These are phyloP conservation scores for Regulus satrapa DNA, from an alignment of 2,113 vertebrate genomes.

Conservation along the genomic window DNA sequence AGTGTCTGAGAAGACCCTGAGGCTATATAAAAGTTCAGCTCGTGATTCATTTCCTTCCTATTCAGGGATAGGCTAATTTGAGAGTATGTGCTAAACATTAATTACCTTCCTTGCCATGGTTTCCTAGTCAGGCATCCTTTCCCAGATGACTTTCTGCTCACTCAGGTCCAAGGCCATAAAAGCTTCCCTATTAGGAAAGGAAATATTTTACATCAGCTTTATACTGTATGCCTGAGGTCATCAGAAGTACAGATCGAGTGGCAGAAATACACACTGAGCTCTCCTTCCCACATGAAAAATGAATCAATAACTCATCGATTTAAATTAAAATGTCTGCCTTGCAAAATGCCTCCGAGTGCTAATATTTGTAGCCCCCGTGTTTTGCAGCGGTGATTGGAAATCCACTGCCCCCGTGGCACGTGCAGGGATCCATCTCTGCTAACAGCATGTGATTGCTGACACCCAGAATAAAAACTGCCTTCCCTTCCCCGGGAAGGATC, in stretches of 20 bases:
- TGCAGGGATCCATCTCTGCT: conserved; percentile 16
- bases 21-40: conserved; percentile 10
- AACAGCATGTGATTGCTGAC: neutral
- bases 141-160: conserved; percentile 2
- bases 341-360: neutral
- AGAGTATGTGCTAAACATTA: neutral
- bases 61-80: conserved; percentile 33
- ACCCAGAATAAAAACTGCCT: neutral
- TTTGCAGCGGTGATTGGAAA: neutral
- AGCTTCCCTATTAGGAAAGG: conserved; percentile 39
- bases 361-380: neutral
- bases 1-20: conserved; percentile 15
- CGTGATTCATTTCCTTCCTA: conserved; percentile 47
- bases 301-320: conserved; percentile 64
- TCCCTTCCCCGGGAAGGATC: neutral
- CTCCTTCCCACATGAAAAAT: conserved; percentile 28
- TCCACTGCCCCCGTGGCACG: neutral
- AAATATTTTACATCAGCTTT: conserved; percentile 52
- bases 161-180: conserved; percentile 19
- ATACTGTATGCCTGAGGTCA: conserved; percentile 48
- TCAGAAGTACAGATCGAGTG: conserved; percentile 42
- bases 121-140: neutral
- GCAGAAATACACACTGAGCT: conserved; percentile 53
- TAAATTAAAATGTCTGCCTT: conserved; percentile 45
- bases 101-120: neutral